Evolutionary conservation across 2,113 vertebrate species (phyloP), one percentile per base, ranked within the genome.

Genomic region (Brienomyrus longianalis): DNA sequence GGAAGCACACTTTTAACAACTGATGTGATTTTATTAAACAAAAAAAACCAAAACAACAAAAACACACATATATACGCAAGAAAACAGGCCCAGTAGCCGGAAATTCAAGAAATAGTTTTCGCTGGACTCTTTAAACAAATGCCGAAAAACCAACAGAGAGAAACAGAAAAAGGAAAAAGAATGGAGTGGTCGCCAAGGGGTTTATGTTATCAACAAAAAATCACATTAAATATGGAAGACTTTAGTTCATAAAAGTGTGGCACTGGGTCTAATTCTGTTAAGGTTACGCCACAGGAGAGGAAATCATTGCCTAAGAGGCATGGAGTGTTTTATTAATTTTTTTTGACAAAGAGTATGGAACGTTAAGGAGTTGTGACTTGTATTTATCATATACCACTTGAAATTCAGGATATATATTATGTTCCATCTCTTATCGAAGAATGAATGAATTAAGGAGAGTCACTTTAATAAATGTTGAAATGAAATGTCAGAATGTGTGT

Each of bases 261-360:
- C 91, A 93, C 94, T 95, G 62, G 95, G 95, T 95, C 95, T 93
- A 91, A 93, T 95, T 93, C 94, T 94, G 95, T 94, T 95, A 95
- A 94, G 95, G 93, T 95, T 93, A 85, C 35, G 74, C 89, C 93
- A 91, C 94, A 51, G 21, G 92, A 93, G 94, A 94, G 94, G 91
- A 93, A 83, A 91, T 92, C 91, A 74, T 83, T 90, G 10, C 62
- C 91, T 47, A 19, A 66, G n/a, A 88, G 91, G 11, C 21, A 5
- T 56, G 54, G 54, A 21, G 52, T 47, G 39, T 80, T 70, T 86
- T 48, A 11, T 66, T n/a, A 8, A 10, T 50, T 77, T 23, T 87
- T 47, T 47, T 51, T 80, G 5, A 45, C 8, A 1, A 43, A 48
- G 2, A 84, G 5, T 50, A 50, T 84, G 10, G 50, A 84, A 48